Evolutionary conservation across 37 sponge, comb jelly and placozoan genomes (phyloP).

Genomic region (Ephydatia muelleri): DNA sequence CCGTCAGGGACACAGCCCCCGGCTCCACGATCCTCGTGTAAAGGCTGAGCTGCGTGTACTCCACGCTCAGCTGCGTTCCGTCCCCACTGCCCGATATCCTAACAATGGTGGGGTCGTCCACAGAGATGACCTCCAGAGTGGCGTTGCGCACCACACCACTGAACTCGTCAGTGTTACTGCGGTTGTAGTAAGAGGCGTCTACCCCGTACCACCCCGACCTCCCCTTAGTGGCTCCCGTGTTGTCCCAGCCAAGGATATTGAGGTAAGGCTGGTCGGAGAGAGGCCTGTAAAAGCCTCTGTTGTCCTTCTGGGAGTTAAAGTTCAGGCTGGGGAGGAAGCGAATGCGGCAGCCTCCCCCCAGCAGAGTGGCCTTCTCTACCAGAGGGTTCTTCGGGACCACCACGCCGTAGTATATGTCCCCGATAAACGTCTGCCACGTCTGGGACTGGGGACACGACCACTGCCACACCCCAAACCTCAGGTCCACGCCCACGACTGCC

Average conservation of each 20-base stretch:
- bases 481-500: conserved; percentile 84
- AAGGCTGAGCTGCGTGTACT: conserved; percentile 67
- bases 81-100: conserved; percentile 38
- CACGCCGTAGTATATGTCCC: conserved; percentile 73
- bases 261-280: conserved; percentile 65
- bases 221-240: conserved; percentile 69
- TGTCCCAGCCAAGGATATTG: conserved; percentile 80
- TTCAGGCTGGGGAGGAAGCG: conserved; percentile 74
- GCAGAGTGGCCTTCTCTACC: conserved; percentile 79
- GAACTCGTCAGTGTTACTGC: conserved; percentile 80
- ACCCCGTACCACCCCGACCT: conserved; percentile 68
- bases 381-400: conserved; percentile 63
- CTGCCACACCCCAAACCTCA: conserved; percentile 81
- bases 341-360: conserved; percentile 70
- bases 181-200: conserved; percentile 83
- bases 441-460: conserved; percentile 61
- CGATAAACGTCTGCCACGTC: conserved; percentile 74
- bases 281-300: conserved; percentile 61
- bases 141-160: conserved; percentile 43
- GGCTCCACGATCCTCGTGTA: conserved; percentile 77
- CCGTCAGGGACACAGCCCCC: conserved; percentile 42
- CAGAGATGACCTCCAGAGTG: conserved; percentile 53
- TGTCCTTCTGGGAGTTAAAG: conserved; percentile 78
- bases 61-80: conserved; percentile 25
- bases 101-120: conserved; percentile 70